Conservation (phyloP, 2,888 invertebrate genomes). For the Platynereis dumerilii region DNA sequence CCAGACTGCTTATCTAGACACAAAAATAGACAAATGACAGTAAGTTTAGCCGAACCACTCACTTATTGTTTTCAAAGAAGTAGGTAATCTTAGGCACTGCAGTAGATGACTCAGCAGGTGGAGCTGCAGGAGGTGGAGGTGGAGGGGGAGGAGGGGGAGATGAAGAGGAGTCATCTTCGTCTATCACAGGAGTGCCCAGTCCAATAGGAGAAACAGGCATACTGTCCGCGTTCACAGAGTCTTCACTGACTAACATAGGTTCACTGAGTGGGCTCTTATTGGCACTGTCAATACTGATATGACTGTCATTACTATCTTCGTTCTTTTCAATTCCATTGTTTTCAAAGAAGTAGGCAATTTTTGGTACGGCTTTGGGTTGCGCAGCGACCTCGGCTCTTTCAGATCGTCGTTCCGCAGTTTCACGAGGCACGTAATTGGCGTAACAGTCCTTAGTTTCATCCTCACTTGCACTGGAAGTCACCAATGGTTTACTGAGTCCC, state of each 20-base stretch:
- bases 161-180: too few species aligned
- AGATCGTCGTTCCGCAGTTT: not conserved
- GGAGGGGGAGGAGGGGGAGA: too few species aligned
- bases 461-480: not conserved
- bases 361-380: slow-evolving; percentile 27
- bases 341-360: slow-evolving; percentile 46
- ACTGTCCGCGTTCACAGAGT: too few species aligned
- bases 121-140: too few species aligned
- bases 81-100: not conserved
- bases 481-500: not conserved
- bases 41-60: too few species aligned
- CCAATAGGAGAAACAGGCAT: not conserved
- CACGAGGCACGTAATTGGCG: not conserved
- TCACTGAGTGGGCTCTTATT: too few species aligned
- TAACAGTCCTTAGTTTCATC: not conserved
- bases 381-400: not conserved
- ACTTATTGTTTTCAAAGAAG: not conserved
- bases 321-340: slow-evolving; percentile 22
- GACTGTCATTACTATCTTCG: slow-evolving; percentile 60
- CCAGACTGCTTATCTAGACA: too few species aligned
- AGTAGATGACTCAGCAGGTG: too few species aligned
- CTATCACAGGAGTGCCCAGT: not conserved
- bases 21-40: too few species aligned
- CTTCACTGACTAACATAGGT: too few species aligned
- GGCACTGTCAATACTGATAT: not conserved